Base-by-base conservation (phyloP, 53 echinoderm and acorn worm genomes). In the Astropecten irregularis region DNA sequence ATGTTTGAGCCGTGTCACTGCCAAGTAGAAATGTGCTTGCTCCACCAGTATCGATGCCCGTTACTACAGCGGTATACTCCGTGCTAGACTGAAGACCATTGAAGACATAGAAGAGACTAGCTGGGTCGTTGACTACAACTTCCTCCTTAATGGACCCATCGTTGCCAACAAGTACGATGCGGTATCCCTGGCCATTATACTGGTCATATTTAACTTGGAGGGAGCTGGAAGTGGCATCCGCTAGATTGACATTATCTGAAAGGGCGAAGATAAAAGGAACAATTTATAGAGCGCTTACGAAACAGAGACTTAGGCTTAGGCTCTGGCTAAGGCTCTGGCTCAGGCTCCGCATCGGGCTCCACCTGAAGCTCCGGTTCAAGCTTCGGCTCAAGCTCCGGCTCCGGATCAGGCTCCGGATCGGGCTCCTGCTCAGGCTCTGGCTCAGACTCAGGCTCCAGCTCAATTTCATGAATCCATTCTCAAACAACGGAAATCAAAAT, bases 1-100 rank as follows among this genome's bases (percentile, higher is more conserved):
- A n/a, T n/a, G 79, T 79, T 31, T 44, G 9, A 2, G 61, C 62
- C 1, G 79, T 79, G 79, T 63, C 79, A 20, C 53, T 79, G 20
- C 79, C 79, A 19, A 79, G 29, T 5, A 62, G 31, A 9, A 10
- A 11, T 28, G 42, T 46, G 20, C 27, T 40, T 8, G 7, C 0
- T 4, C 79, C 79, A 0, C 21, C 20, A 7, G 0, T 15, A 18
- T 19, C 21, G 18, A 23, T 79, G 47, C 30, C 79, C 8, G 61
- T 46, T 19, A 79, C 79, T 21, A 79, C 60, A 10, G 79, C 28
- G 1, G 62, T 79, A 21, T 79, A 79, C 4, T 79, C 47, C 0
- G 63, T 44, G 61, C 62, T 79, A 1, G 79, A 62, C 61, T 63
- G 46, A 4, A 79, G 61, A 46, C 49, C 49, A 32, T 5, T 49